Evolutionary conservation across 2,888 invertebrate genomes (phyloP).

Genomic region (Incurvaria masculella): DNA sequence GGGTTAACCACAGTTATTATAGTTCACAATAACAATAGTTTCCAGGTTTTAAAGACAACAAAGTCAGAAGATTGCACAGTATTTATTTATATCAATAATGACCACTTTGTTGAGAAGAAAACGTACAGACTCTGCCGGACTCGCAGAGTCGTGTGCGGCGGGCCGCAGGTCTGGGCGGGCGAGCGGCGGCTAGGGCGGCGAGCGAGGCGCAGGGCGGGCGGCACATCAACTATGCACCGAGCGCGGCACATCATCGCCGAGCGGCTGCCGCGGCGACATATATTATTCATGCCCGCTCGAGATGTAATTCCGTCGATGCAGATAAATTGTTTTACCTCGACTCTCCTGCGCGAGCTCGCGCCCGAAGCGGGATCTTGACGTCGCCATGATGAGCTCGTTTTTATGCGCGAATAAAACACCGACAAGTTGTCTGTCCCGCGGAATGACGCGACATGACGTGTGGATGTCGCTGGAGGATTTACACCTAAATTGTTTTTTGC

Average conservation of each 20-base stretch:
- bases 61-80: no score
- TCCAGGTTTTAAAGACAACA: no score
- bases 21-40: no score
- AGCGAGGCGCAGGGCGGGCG: not conserved
- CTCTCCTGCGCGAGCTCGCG: slow-evolving; percentile 7
- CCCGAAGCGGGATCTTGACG: slow-evolving; percentile 21
- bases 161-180: not conserved
- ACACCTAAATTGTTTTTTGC: not conserved
- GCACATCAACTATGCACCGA: not conserved
- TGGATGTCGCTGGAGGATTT: not conserved
- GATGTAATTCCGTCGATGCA: slow-evolving; percentile 55
- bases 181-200: not conserved
- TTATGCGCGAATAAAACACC: slow-evolving; percentile 54
- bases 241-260: slow-evolving; percentile 32
- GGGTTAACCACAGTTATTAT: no score
- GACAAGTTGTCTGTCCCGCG: slow-evolving; percentile 38
- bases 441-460: slow-evolving; percentile 28
- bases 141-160: no score
- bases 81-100: no score
- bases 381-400: slow-evolving; percentile 44
- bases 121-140: no score
- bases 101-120: no score
- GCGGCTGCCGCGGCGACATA: slow-evolving; percentile 54
- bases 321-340: slow-evolving; percentile 58
- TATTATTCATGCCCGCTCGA: slow-evolving; percentile 51